Evolutionary conservation across 2,888 invertebrate species (phyloP), one percentile per base, ranked within the genome.

Genomic region (Papilio gigon): DNA sequence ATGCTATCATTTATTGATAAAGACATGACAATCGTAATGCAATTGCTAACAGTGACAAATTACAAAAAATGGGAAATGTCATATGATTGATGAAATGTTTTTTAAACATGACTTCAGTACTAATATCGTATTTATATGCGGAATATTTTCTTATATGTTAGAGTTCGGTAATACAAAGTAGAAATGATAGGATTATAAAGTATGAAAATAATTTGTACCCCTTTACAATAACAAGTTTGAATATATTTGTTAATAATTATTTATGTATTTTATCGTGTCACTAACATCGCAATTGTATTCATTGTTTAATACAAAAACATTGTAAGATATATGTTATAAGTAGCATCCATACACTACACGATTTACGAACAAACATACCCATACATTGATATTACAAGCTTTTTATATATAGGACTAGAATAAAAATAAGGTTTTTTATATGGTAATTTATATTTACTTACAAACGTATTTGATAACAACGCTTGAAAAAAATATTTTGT

Each of bases 1-100:
- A 6, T 4, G 17, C 8, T 27, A 30, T 17, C 47, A 44, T 47
- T 35, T 42, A 66, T 66, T 44, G 63, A 68, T 68, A 60, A 64
- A 64, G 64, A 50, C 37, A 60, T 47, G 59, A 59, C 22, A n/a
- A 25, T 53, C 8, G n/a, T 53, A n/a, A n/a, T 22, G 25, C 8
- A 53, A 27, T 25, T 53, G 53, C n/a, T 50, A 27, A 14, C 1
- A 30, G n/a, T 53, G 14, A 30, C 3, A 30, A 56, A n/a, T n/a
- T n/a, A n/a, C n/a, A n/a, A n/a, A n/a, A 30, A 30, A 8, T 27
- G 2, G 9, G 6, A 14, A n/a, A 27, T 3, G 33, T 4, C 6
- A 33, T 33, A 6, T 17, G 17, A 6, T 14, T 35, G 33, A 35
- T 11, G 33, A 35, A 11, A 35, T 11, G 25, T 50, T 22, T 12